phyloP scores from a whole-genome alignment of 2,113 vertebrate species.

The Danionella cerebrum region DNA sequence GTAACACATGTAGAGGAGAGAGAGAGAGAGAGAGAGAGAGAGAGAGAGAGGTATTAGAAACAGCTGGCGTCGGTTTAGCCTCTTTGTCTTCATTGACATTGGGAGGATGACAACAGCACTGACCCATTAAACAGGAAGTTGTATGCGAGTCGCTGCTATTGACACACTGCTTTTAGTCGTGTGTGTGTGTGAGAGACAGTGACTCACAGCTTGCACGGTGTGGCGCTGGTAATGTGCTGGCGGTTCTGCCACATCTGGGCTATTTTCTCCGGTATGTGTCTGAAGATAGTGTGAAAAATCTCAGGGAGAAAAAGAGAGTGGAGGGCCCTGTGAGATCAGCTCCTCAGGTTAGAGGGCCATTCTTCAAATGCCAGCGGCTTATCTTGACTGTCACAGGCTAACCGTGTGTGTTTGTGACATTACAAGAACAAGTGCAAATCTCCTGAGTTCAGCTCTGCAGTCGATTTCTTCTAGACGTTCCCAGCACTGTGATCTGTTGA shows the following conservation, averaged over 20 bases:
- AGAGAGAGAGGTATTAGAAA: slow-evolving; percentile 3
- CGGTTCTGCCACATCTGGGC: slow-evolving; percentile 23
- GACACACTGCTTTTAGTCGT: neutral
- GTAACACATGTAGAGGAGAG: slow-evolving; percentile 45
- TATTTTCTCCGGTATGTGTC: slow-evolving; percentile 22
- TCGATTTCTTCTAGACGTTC: neutral
- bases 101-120: slow-evolving; percentile 5
- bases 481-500: neutral
- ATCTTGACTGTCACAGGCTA: slow-evolving; percentile 10
- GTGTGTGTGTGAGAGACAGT: neutral
- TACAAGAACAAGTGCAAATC: slow-evolving; percentile 1
- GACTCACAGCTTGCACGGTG: neutral
- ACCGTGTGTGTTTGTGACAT: neutral
- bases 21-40: slow-evolving; percentile 6
- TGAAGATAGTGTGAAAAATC: slow-evolving; percentile 28
- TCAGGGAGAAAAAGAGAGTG: neutral
- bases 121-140: slow-evolving; percentile 19
- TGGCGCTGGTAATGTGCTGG: slow-evolving; percentile 3
- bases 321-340: neutral
- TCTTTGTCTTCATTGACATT: slow-evolving; percentile 21
- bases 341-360: neutral
- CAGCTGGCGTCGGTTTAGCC: slow-evolving; percentile 14
- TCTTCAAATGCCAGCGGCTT: slow-evolving; percentile 2
- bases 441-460: neutral
- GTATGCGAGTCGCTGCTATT: neutral